Percentiles rank a stretch among this genome's conserved stretches.
Evolutionary conservation across 2,888 invertebrate species (phyloP).

Genomic region (Caenorhabditis panamensis): DNA sequence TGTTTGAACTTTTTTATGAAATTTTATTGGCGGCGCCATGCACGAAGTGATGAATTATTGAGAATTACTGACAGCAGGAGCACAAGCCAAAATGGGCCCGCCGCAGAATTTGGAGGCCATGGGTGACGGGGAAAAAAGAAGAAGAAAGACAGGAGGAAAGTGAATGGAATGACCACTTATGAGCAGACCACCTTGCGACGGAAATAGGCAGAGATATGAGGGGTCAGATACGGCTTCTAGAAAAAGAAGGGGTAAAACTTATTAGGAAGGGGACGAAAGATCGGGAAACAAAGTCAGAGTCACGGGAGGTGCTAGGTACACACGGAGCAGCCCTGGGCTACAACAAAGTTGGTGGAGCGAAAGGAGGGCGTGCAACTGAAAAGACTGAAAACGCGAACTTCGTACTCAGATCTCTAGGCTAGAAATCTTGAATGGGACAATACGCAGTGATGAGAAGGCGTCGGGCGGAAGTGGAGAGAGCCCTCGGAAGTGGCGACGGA

Average conservation of each 20-base stretch:
- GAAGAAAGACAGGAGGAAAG: not conserved
- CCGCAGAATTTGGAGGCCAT: not conserved
- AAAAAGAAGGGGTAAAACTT: constrained; percentile 13
- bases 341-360: not conserved
- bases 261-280: constrained; percentile 7
- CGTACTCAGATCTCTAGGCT: constrained; percentile 20
- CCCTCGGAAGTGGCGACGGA: constrained; percentile 31
- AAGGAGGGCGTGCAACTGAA: not conserved
- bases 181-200: constrained; percentile 22
- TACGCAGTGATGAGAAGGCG: constrained; percentile 33
- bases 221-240: constrained; percentile 7
- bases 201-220: constrained; percentile 25
- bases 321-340: too few relatives aligned
- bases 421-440: constrained; percentile 36
- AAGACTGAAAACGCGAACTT: constrained; percentile 16
- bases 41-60: constrained; percentile 42
- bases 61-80: not conserved
- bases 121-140: not conserved
- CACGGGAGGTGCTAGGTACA: not conserved
- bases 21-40: constrained; percentile 5
- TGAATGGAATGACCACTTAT: constrained; percentile 23
- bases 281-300: constrained; percentile 1
- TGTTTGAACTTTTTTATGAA: constrained; percentile 32
- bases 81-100: not conserved
- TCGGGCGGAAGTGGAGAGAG: constrained; percentile 14